phyloP scores from a whole-genome alignment of 2,113 vertebrate genomes.

The Thryonomys swinderianus region DNA sequence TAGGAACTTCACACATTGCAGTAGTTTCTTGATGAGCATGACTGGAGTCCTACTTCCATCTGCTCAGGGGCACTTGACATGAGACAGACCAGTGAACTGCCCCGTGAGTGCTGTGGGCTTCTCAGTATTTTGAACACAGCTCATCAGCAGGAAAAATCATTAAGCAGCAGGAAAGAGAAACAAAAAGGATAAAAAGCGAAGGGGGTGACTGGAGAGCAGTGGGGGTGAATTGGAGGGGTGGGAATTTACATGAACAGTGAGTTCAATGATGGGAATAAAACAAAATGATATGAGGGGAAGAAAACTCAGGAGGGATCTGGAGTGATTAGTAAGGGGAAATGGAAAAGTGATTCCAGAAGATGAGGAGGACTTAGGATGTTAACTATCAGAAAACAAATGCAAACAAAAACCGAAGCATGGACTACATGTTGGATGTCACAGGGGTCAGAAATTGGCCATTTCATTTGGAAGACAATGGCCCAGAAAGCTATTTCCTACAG shows the following conservation, averaged over 20 bases:
- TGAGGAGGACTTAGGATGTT: not conserved
- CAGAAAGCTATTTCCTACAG: slow-evolving; percentile 36
- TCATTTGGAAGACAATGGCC: slow-evolving; percentile 23
- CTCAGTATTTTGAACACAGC: slow-evolving; percentile 13
- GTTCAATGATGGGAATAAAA: not conserved
- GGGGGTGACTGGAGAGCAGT: not conserved
- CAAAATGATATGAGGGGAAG: not conserved
- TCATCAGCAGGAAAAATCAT: slow-evolving; percentile 47
- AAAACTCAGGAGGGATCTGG: accelerated
- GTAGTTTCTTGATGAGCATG: not conserved
- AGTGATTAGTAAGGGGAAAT: not conserved
- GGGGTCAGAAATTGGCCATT: slow-evolving; percentile 6
- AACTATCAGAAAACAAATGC: not conserved
- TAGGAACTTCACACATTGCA: not conserved
- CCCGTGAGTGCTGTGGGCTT: not conserved
- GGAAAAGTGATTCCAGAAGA: not conserved
- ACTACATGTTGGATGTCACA: too few relatives aligned
- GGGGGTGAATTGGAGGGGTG: not conserved
- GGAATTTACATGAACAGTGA: not conserved
- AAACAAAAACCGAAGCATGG: not conserved
- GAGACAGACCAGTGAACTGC: not conserved
- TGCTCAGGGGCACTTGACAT: slow-evolving; percentile 62
- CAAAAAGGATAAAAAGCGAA: slow-evolving; percentile 75
- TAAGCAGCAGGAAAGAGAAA: not conserved
- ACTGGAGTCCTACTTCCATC: slow-evolving; percentile 72